Evolutionary conservation across 64 coral and sea anemone species (phyloP).

Genomic region (Pachyseris speciosa): DNA sequence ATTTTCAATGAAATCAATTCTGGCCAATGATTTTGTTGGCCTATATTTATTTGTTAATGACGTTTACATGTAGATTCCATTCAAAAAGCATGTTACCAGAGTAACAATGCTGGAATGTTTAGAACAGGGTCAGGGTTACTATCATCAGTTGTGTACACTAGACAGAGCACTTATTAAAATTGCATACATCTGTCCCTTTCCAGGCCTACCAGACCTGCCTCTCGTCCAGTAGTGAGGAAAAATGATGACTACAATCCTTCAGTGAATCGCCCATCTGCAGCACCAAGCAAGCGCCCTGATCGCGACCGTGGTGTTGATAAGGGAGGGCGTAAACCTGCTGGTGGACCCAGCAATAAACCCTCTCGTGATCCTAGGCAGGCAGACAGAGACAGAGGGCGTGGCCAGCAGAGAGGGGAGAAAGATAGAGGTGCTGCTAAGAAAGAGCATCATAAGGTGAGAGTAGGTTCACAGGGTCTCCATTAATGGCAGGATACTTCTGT

Average conservation of each 20-base stretch:
- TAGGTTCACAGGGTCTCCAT: too few species aligned
- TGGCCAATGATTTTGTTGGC: too few species aligned
- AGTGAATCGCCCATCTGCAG: constrained; percentile 57
- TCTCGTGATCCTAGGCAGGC: constrained; percentile 55
- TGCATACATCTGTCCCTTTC: constrained; percentile 26
- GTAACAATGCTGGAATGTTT: too few species aligned
- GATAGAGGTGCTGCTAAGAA: constrained; percentile 81
- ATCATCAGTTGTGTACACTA: background rate
- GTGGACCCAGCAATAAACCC: constrained; percentile 63
- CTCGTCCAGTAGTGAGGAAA: constrained; percentile 74
- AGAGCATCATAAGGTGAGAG: constrained; percentile 64
- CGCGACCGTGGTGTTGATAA: constrained; percentile 68
- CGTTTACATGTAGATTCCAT: too few species aligned
- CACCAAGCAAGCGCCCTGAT: constrained; percentile 75
- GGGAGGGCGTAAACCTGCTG: constrained; percentile 60
- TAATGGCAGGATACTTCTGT: too few species aligned
- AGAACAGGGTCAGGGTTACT: too few species aligned
- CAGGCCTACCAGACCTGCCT: constrained; percentile 82
- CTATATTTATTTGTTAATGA: too few species aligned
- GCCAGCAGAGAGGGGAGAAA: constrained; percentile 71
- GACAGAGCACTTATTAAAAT: background rate
- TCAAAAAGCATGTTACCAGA: too few species aligned
- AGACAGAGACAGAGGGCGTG: constrained; percentile 56
- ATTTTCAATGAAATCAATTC: too few species aligned
- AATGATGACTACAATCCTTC: constrained; percentile 88